Base-by-base conservation (phyloP, 2,113 vertebrate genomes). In the Litocranius walleri region DNA sequence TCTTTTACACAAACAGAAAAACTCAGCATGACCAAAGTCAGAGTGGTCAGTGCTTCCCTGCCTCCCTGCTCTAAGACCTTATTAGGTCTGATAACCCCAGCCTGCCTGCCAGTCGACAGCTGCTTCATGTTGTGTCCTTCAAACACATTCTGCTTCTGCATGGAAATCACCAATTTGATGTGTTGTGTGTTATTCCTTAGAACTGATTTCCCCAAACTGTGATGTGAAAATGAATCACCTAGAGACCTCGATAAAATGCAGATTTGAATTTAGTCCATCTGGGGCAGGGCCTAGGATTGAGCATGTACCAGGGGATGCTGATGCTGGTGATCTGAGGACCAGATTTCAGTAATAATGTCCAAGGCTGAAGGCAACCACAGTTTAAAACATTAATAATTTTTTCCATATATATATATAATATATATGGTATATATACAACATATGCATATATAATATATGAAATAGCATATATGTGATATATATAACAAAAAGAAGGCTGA, bases 1-100 rank as follows among this genome's bases (percentile, higher is more conserved):
- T 96, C 81, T 96, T 90, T 97, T 85, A 95, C 67, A 91, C 80
- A 97, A 96, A 96, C 88, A 97, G 90, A 96, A 95, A 97, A 95
- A 88, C 94, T 94, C 95, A 93, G 95, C 95, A 97, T 78, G 96
- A 96, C 74, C 92, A 87, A 96, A 96, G 77, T 97, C 95, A 96
- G 88, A 90, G 50, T 94, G 74, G 90, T 88, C 97, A 77, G 77
- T 25, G 29, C 52, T 36, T 92, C 62, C 57, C 61, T 74, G 57
- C 56, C 87, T 93, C 23, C 62, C 57, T 80, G 61, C 27, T 83
- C 3, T 78, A 91, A 61, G 23, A 91, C 81, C 40, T 83, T 93
- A 93, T 94, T 87, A 93, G 62, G 33, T 61, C 27, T 61, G 67
- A 93, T 77, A 67, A 21, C 48, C 59, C 23, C 15, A 83, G 45